These are phyloP conservation scores for Tipula unca DNA, from an alignment of 2,888 invertebrate genomes.

Conservation along the genomic window DNA sequence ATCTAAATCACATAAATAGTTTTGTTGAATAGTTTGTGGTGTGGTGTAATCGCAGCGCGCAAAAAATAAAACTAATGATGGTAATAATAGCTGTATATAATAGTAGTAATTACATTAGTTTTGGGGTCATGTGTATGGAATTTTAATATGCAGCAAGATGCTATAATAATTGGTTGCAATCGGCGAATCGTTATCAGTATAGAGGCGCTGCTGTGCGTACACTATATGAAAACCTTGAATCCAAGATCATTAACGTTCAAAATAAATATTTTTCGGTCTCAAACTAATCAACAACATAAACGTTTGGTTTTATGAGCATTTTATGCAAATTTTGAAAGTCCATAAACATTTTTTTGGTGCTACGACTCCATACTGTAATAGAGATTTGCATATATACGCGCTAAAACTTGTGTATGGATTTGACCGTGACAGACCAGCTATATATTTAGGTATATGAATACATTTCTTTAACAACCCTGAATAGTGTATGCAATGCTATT, in stretches of 20 bases:
- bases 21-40: background rate
- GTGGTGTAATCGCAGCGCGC: background rate
- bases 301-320: background rate
- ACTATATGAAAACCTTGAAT: background rate
- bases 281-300: background rate
- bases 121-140: background rate
- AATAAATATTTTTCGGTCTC: background rate
- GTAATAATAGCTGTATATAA: background rate
- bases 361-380: background rate
- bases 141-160: background rate
- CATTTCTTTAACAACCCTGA: background rate
- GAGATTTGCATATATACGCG: background rate
- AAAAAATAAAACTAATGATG: background rate
- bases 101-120: background rate
- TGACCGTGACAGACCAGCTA: background rate
- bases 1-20: background rate
- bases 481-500: background rate
- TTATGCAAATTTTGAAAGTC: background rate
- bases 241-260: background rate
- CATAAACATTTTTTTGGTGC: background rate
- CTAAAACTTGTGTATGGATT: background rate
- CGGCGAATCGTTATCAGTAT: background rate
- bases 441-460: background rate
- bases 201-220: background rate
- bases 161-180: background rate